Conservation (phyloP, 2,113 vertebrate species). For the Erythrocercus mccallii region DNA sequence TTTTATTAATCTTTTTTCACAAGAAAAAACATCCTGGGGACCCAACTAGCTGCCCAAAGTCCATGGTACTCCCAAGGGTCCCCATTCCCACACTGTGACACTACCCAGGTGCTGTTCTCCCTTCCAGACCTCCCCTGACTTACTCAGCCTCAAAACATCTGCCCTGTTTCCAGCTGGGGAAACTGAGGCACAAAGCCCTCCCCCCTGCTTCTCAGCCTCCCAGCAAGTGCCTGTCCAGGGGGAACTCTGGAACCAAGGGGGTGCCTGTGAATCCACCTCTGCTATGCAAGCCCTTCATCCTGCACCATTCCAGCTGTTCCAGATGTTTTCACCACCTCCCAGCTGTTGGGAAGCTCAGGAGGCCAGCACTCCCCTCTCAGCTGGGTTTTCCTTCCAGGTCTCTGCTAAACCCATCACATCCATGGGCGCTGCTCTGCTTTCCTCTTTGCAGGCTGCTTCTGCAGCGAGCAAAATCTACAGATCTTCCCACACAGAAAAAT, state of each 20-base stretch:
- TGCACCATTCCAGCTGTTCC: neutral
- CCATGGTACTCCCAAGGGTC: fast-evolving
- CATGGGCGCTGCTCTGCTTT: neutral
- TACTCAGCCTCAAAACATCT: neutral
- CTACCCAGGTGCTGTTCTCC: fast-evolving
- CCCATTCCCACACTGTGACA: fast-evolving
- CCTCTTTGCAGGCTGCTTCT: neutral
- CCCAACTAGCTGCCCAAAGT: fast-evolving
- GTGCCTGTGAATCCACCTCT: neutral
- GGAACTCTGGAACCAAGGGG: fast-evolving
- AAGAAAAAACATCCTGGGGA: neutral
- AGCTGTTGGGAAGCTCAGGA: neutral
- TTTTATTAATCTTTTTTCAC: neutral
- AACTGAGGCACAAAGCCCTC: neutral
- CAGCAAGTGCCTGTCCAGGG: fast-evolving
- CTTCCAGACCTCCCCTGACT: neutral
- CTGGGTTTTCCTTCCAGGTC: constrained; percentile 2
- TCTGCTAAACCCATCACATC: constrained; percentile 45
- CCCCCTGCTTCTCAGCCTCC: neutral
- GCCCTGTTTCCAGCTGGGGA: neutral
- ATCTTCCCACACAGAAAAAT: neutral
- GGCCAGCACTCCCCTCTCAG: neutral
- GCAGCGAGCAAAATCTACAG: neutral
- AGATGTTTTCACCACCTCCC: neutral
- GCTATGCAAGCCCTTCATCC: neutral